Evolutionary conservation across 2,888 invertebrate species (phyloP).

Genomic region (Miltochrista miniata): DNA sequence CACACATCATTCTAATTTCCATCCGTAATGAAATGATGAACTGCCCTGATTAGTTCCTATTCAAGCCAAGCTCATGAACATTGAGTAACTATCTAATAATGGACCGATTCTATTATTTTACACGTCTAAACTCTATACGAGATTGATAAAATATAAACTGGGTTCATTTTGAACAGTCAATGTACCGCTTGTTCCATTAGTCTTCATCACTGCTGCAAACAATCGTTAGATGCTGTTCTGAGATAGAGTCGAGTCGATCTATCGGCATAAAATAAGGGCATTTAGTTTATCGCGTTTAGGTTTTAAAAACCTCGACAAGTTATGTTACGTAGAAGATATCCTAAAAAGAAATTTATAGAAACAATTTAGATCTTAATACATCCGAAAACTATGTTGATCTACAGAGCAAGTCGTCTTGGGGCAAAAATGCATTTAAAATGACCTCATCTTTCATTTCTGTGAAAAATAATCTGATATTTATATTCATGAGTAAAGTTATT

Average conservation of each 20-base stretch:
- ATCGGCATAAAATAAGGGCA: not conserved
- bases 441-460: no score
- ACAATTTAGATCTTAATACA: no score
- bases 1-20: not conserved
- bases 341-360: no score
- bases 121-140: not conserved
- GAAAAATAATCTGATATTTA: no score
- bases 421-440: no score
- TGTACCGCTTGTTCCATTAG: conserved; percentile 44
- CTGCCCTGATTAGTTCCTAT: not conserved
- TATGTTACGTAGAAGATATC: no score
- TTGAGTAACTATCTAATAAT: not conserved
- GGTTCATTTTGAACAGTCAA: conserved; percentile 30
- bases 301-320: not conserved
- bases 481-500: no score
- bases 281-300: not conserved
- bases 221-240: conserved; percentile 52
- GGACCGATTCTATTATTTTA: not conserved
- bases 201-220: conserved; percentile 55
- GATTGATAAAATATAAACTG: conserved; percentile 19
- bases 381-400: no score
- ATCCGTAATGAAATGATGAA: not conserved
- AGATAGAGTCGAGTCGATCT: conserved; percentile 36
- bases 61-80: not conserved
- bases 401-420: no score